Evolutionary conservation across 2,888 invertebrate genomes (phyloP).

Genomic region (Pristionchus entomophagus): DNA sequence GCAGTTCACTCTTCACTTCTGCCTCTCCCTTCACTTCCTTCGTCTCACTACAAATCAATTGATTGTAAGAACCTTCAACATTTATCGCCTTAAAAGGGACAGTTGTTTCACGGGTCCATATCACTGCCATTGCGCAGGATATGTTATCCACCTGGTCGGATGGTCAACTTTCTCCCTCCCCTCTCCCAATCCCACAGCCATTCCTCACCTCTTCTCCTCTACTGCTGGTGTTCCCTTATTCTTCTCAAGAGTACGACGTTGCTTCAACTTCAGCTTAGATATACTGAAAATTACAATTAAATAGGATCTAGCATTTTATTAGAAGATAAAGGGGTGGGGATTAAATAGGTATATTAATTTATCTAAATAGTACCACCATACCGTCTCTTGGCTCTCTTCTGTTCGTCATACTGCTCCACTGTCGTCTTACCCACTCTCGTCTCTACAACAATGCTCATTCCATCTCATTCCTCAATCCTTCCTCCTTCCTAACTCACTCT

Average conservation of each 20-base stretch:
- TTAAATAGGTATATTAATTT: background rate
- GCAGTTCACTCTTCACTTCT: constrained; percentile 4
- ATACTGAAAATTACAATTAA: constrained; percentile 50
- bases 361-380: background rate
- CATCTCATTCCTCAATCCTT: too few relatives aligned
- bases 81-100: constrained; percentile 42
- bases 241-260: constrained; percentile 59
- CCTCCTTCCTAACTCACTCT: too few relatives aligned
- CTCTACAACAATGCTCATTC: background rate
- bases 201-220: constrained; percentile 4
- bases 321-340: background rate
- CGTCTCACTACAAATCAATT: constrained; percentile 40
- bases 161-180: background rate
- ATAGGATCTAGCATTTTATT: background rate
- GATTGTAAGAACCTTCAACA: background rate
- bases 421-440: constrained; percentile 46
- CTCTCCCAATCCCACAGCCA: background rate
- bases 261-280: constrained; percentile 64
- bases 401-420: constrained; percentile 51
- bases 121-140: too few relatives aligned
- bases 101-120: too few relatives aligned
- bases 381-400: constrained; percentile 58
- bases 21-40: constrained; percentile 8
- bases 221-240: constrained; percentile 44
- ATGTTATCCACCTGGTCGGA: background rate